Evolutionary conservation across 2,113 vertebrate genomes (phyloP).

Genomic region (Mustela lutreola): DNA sequence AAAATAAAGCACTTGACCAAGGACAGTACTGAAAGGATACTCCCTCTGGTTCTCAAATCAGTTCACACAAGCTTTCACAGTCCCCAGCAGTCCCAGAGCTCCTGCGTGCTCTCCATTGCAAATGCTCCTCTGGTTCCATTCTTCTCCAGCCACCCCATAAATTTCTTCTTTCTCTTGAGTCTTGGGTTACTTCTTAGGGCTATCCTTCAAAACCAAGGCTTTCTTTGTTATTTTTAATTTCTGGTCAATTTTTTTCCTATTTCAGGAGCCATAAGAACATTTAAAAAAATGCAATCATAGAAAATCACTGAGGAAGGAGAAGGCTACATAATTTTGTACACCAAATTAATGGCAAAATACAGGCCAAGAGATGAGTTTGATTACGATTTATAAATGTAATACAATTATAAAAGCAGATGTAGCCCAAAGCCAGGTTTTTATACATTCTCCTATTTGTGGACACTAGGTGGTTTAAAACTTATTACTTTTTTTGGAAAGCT

Average conservation of each 20-base stretch:
- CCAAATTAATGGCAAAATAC: background rate
- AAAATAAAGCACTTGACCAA: conserved; percentile 6
- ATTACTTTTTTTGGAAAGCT: background rate
- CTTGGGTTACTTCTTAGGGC: background rate
- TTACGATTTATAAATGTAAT: background rate
- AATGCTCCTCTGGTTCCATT: no score
- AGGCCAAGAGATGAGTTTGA: background rate
- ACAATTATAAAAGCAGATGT: background rate
- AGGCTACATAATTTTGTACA: background rate
- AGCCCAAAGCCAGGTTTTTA: background rate
- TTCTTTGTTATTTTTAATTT: conserved; percentile 24
- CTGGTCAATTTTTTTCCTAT: background rate
- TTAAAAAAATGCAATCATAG: background rate
- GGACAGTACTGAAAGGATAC: background rate
- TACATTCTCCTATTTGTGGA: background rate
- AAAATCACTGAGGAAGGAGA: background rate
- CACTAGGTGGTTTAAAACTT: background rate
- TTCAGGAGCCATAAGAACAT: background rate
- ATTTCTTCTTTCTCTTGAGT: background rate
- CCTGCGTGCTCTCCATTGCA: background rate
- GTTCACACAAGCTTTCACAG: accelerated
- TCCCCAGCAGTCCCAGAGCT: background rate
- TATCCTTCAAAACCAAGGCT: background rate
- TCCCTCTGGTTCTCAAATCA: background rate
- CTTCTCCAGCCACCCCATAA: background rate